Percentiles rank a stretch among this genome's conserved stretches.
Conservation (phyloP, 2,888 invertebrate genomes). For the Tipula unca region DNA sequence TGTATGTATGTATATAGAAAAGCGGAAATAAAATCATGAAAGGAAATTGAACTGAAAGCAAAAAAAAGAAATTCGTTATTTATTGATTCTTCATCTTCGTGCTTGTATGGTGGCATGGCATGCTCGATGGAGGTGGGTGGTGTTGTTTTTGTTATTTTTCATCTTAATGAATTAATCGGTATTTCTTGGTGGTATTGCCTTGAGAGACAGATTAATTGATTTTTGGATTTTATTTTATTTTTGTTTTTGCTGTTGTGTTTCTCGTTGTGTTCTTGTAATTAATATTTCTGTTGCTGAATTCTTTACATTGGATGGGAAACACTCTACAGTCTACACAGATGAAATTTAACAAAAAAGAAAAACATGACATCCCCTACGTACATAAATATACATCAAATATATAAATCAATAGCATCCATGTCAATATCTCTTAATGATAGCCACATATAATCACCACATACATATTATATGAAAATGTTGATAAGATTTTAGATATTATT, state of each 20-base stretch:
- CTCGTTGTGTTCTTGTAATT: background rate
- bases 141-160: background rate
- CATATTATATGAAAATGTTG: background rate
- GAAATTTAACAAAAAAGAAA: background rate
- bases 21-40: background rate
- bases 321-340: background rate
- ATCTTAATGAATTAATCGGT: background rate
- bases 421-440: background rate
- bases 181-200: background rate
- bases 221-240: background rate
- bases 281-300: background rate
- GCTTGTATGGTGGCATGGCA: background rate
- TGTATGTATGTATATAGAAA: too few species aligned
- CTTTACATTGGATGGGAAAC: background rate
- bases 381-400: background rate
- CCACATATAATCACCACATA: background rate
- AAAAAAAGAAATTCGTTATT: background rate
- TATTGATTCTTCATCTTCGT: background rate
- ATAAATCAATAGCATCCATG: background rate
- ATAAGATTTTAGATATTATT: background rate
- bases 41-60: background rate
- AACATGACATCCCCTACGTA: background rate
- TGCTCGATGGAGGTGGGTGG: background rate
- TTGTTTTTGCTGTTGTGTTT: background rate
- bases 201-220: constrained; percentile 14